Percentiles rank a stretch among this genome's conserved stretches.
Evolutionary conservation across 2,888 invertebrate species (phyloP).

Genomic region (Sphecodes monilicornis): DNA sequence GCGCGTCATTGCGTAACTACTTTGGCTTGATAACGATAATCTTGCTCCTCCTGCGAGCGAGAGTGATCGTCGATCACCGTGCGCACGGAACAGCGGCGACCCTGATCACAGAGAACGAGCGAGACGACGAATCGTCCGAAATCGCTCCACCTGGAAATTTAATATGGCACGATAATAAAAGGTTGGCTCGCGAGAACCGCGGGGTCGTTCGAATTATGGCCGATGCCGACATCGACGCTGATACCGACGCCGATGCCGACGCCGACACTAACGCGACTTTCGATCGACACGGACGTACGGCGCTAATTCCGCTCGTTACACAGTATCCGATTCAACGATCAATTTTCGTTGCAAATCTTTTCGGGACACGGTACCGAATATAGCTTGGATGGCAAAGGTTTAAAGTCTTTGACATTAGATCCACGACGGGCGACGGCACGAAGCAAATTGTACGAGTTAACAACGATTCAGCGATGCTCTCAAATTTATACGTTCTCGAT

Average conservation of each 20-base stretch:
- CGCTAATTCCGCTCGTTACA: no score
- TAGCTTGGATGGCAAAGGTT: background rate
- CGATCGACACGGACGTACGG: background rate
- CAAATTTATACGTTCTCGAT: background rate
- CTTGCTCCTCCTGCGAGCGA: conserved; percentile 37
- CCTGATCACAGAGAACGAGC: conserved; percentile 56
- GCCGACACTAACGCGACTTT: background rate
- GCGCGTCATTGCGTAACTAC: conserved; percentile 66
- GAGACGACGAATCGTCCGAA: conserved; percentile 55
- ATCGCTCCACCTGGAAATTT: conserved; percentile 42
- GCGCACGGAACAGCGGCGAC: conserved; percentile 36
- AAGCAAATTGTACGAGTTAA: conserved; percentile 39
- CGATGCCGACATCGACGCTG: conserved; percentile 1
- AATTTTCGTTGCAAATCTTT: background rate
- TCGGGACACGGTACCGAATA: no score
- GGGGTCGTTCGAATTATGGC: background rate
- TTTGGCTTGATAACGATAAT: conserved; percentile 68
- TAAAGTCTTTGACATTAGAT: background rate
- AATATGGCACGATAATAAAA: conserved; percentile 44
- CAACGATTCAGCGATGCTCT: conserved; percentile 35
- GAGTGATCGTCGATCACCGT: conserved; percentile 63
- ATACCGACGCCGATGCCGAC: no score
- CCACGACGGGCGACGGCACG: background rate
- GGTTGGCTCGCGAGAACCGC: conserved; percentile 16
- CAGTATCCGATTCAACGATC: background rate